Percentiles rank a stretch among this genome's conserved stretches.
phyloP scores from a whole-genome alignment of 2,797 vertebrate species.

The Pelodytes ibericus region DNA sequence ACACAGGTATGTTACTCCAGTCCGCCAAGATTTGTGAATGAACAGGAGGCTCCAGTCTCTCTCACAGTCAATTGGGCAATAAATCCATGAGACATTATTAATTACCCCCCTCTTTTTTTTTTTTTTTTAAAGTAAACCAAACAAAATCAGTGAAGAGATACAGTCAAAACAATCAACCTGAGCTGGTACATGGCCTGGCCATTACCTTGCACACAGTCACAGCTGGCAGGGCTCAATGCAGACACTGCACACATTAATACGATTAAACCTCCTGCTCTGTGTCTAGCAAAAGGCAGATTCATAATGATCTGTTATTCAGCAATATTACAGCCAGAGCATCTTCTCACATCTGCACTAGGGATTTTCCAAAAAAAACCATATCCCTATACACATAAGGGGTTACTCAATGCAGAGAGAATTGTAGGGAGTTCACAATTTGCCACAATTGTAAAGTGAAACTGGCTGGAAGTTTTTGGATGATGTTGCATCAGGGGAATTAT shows the following conservation, averaged over 20 bases:
- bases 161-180: constrained; percentile 14
- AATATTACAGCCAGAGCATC: too few relatives aligned
- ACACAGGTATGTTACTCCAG: too few relatives aligned
- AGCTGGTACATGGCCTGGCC: constrained; percentile 7
- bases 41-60: constrained; percentile 34
- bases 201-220: constrained; percentile 9
- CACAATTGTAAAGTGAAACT: too few relatives aligned
- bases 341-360: not conserved
- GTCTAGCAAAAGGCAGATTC: too few relatives aligned
- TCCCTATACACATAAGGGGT: too few relatives aligned
- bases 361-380: too few relatives aligned
- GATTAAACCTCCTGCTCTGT: too few relatives aligned
- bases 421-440: too few relatives aligned
- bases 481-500: too few relatives aligned
- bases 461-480: too few relatives aligned
- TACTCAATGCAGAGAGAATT: too few relatives aligned
- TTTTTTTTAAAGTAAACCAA: constrained; percentile 30
- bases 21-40: constrained; percentile 43
- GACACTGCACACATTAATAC: not conserved
- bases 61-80: constrained; percentile 21
- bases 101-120: too few relatives aligned
- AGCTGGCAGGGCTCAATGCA: constrained; percentile 10
- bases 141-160: constrained; percentile 23
- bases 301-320: not conserved
- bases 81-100: constrained; percentile 26